These are phyloP conservation scores for Allophyes oxyacanthae DNA, from an alignment of 2,888 invertebrate species.

Conservation along the genomic window DNA sequence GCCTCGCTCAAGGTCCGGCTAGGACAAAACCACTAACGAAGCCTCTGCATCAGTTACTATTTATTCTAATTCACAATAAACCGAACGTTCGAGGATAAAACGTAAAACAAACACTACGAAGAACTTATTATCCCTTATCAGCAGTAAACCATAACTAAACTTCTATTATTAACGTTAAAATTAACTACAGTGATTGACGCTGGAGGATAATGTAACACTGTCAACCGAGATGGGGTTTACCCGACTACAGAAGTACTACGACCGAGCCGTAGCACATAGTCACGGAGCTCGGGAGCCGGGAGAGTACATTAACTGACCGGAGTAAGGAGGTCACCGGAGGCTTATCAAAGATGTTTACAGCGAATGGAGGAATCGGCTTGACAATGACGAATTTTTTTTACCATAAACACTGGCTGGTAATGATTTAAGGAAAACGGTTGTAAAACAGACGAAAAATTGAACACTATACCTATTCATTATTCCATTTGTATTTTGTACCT, in stretches of 20 bases:
- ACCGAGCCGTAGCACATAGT: neutral
- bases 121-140: constrained; percentile 46
- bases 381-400: constrained; percentile 1
- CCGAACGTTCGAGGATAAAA: constrained; percentile 33
- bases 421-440: too few relatives aligned
- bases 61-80: constrained; percentile 8
- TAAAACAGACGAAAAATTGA: too few relatives aligned
- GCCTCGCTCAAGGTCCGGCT: too few relatives aligned
- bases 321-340: constrained; percentile 3
- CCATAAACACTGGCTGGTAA: neutral
- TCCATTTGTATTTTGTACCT: too few relatives aligned
- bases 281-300: constrained; percentile 5
- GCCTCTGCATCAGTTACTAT: neutral
- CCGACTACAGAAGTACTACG: constrained; percentile 31
- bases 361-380: neutral
- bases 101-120: constrained; percentile 30
- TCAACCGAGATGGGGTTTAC: constrained; percentile 44
- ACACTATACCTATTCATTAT: too few relatives aligned
- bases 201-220: constrained; percentile 41
- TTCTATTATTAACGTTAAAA: constrained; percentile 36
- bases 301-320: neutral
- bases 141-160: constrained; percentile 44
- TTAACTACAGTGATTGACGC: constrained; percentile 30
- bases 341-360: constrained; percentile 2
- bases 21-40: neutral